Percentiles rank a stretch among this genome's conserved stretches.
Evolutionary conservation across 2,797 vertebrate species (phyloP).

Genomic region (Poecilia picta): DNA sequence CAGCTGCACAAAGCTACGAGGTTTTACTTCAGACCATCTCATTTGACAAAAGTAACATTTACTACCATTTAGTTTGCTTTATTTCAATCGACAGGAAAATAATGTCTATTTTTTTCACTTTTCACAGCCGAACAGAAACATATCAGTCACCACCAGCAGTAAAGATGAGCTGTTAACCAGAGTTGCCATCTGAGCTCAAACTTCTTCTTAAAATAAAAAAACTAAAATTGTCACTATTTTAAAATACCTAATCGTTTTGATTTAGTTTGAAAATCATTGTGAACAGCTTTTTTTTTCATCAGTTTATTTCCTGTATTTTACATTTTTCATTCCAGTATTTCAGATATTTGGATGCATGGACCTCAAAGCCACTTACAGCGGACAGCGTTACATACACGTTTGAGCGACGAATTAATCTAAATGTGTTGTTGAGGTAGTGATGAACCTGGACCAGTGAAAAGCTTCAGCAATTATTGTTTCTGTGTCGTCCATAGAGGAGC

Average conservation of each 20-base stretch:
- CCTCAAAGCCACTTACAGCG: conserved; percentile 38
- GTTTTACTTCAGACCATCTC: background rate
- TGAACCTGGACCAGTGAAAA: conserved; percentile 66
- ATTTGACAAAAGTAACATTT: background rate
- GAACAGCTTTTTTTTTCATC: background rate
- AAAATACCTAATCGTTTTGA: background rate
- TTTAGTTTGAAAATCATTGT: background rate
- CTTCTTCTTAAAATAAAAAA: background rate
- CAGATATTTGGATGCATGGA: conserved; percentile 27
- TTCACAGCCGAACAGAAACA: background rate
- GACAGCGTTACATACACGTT: conserved; percentile 31
- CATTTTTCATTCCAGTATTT: conserved; percentile 63
- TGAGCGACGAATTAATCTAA: conserved; percentile 37
- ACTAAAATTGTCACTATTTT: background rate
- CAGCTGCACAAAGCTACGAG: background rate
- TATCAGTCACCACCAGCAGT: background rate
- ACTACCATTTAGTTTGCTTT: background rate
- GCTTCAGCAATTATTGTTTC: conserved; percentile 37
- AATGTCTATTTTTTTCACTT: background rate
- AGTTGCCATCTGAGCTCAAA: background rate
- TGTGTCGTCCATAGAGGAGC: conserved; percentile 31
- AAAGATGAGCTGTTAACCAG: background rate
- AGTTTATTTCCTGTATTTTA: conserved; percentile 6
- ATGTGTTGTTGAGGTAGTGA: conserved; percentile 32
- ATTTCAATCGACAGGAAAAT: background rate